Conservation (phyloP, 2,113 vertebrate genomes). For the Donacobius atricapilla region DNA sequence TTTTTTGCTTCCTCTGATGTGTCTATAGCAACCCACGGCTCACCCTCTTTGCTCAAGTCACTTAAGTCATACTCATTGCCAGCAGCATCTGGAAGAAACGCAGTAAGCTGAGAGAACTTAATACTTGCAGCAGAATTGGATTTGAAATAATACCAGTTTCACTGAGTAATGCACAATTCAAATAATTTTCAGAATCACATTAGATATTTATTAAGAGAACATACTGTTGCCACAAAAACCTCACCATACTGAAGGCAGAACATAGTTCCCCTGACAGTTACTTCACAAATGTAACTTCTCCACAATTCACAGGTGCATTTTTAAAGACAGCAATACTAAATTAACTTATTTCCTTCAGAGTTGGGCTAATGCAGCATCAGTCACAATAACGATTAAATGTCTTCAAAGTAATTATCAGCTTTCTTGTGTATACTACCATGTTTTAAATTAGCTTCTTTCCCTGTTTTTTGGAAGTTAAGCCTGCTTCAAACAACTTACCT, state of each 20-base stretch:
- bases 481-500: neutral
- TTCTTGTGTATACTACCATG: neutral
- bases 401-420: neutral
- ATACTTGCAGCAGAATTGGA: neutral
- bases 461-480: neutral
- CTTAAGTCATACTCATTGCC: slow-evolving; percentile 93
- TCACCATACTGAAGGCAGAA: neutral
- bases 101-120: neutral
- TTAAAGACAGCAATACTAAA: neutral
- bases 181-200: neutral
- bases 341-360: neutral
- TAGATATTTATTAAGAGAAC: neutral
- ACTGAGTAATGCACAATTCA: neutral
- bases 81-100: slow-evolving; percentile 75
- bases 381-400: neutral
- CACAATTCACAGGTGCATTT: neutral
- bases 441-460: neutral
- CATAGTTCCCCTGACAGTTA: neutral
- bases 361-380: neutral
- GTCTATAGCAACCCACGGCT: slow-evolving; percentile 85
- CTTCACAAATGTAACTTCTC: neutral
- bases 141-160: neutral
- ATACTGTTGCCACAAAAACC: neutral
- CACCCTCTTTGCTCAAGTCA: slow-evolving; percentile 76
- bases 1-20: slow-evolving; percentile 67